A percentile compares a stretch with the other conserved stretches of the same genome.
Conservation (phyloP, 2,113 vertebrate species). For the Atherinomorus stipes region DNA sequence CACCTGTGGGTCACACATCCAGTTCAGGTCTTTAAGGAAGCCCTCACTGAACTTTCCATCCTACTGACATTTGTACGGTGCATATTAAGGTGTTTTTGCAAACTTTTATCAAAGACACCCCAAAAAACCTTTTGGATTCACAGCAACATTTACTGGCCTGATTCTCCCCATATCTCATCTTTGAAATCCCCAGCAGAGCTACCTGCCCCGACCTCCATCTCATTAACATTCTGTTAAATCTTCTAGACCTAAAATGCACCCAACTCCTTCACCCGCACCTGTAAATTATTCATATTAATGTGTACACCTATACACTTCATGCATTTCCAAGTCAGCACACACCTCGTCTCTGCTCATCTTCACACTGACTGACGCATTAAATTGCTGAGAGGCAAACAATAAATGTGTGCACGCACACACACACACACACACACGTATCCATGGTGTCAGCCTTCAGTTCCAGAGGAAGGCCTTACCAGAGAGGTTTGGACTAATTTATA, state of each 20-base stretch:
- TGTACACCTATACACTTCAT: slow-evolving; percentile 21
- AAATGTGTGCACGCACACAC: background rate
- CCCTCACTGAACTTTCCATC: background rate
- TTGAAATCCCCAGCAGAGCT: slow-evolving; percentile 4
- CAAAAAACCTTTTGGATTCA: background rate
- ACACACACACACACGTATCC: background rate
- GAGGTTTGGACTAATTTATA: slow-evolving; percentile 77
- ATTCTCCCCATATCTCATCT: slow-evolving; percentile 26
- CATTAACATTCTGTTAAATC: slow-evolving; percentile 55
- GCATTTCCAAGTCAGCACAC: slow-evolving; percentile 15
- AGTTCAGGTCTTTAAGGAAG: background rate
- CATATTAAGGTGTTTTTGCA: background rate
- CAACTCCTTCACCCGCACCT: slow-evolving; percentile 44
- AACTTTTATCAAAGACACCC: background rate
- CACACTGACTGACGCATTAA: slow-evolving; percentile 1
- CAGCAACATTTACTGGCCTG: slow-evolving; percentile 13
- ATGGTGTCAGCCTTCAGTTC: slow-evolving; percentile 46
- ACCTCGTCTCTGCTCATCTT: background rate
- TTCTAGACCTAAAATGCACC: slow-evolving; percentile 11
- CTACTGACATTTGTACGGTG: background rate
- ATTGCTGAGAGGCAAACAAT: background rate
- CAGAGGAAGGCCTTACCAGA: slow-evolving; percentile 47
- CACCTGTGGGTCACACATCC: slow-evolving; percentile 19
- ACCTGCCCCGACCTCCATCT: slow-evolving; percentile 46
- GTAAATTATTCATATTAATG: slow-evolving; percentile 62